A percentile compares a stretch with the other conserved stretches of the same genome.
Conservation (phyloP, 1,140 invertebrate species). For the Zelostemma sp. region DNA sequence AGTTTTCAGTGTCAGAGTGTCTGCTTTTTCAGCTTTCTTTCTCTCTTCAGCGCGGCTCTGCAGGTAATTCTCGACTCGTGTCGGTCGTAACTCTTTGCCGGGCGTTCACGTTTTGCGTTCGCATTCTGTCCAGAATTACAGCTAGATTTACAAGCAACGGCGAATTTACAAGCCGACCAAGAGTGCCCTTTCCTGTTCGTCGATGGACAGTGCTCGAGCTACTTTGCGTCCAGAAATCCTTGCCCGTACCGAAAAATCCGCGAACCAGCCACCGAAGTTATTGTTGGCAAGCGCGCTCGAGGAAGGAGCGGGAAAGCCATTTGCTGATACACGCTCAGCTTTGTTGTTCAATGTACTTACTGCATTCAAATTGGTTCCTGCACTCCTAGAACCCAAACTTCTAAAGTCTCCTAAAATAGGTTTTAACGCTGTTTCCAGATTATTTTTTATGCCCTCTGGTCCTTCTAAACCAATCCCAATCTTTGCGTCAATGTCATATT, state of each 20-base stretch:
- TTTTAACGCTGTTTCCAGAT: too few relatives aligned
- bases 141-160: constrained; percentile 63
- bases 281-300: constrained; percentile 32
- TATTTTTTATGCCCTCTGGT: too few relatives aligned
- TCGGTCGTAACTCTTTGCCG: constrained; percentile 63
- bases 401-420: too few relatives aligned
- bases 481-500: too few relatives aligned
- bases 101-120: constrained; percentile 49
- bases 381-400: too few relatives aligned
- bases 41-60: constrained; percentile 39
- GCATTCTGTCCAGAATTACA: constrained; percentile 60
- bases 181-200: constrained; percentile 67
- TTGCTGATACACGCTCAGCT: constrained; percentile 13
- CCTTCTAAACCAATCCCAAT: too few relatives aligned
- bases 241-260: constrained; percentile 37
- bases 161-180: constrained; percentile 65
- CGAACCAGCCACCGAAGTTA: constrained; percentile 38
- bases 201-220: constrained; percentile 35
- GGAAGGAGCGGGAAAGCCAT: background rate
- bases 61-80: constrained; percentile 67
- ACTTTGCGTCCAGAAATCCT: constrained; percentile 44
- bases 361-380: background rate
- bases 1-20: constrained; percentile 64
- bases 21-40: constrained; percentile 49
- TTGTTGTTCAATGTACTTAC: constrained; percentile 19